Conservation (phyloP, 2,797 vertebrate genomes). For the Onychomys torridus region DNA sequence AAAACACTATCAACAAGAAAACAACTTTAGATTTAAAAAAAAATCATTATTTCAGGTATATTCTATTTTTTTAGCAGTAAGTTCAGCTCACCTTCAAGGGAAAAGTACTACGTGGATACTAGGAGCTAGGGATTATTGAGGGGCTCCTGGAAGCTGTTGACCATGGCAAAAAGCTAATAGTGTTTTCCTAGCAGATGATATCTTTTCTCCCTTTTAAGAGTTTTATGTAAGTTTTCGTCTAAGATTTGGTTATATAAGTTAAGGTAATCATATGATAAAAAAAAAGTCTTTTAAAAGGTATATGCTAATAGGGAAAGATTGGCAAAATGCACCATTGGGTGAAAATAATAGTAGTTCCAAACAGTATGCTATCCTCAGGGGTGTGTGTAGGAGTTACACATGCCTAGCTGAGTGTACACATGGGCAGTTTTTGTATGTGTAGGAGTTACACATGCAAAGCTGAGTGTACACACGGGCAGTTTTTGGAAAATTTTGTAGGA, state of each 20-base stretch:
- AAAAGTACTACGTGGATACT: neutral
- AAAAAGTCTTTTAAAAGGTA: neutral
- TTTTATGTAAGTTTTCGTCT: neutral
- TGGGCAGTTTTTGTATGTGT: neutral
- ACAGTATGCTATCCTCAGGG: neutral
- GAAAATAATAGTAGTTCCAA: neutral
- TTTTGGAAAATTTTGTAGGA: neutral
- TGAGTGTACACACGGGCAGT: neutral
- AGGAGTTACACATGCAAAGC: neutral
- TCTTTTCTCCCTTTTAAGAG: neutral
- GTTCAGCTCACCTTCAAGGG: neutral
- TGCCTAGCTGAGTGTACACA: rapidly evolving
- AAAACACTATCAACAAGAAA: neutral
- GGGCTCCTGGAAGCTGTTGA: neutral
- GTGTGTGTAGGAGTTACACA: neutral
- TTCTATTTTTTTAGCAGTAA: neutral
- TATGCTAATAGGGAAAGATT: neutral
- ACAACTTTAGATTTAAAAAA: neutral
- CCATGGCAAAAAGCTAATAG: neutral
- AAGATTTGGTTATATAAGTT: conserved; percentile 10
- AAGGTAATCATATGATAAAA: conserved; percentile 14
- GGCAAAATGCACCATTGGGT: neutral
- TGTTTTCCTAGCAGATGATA: neutral
- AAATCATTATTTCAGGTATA: neutral
- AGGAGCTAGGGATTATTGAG: neutral